Evolutionary conservation across 2,888 invertebrate species (phyloP).

Genomic region (Limnephilus marmoratus): DNA sequence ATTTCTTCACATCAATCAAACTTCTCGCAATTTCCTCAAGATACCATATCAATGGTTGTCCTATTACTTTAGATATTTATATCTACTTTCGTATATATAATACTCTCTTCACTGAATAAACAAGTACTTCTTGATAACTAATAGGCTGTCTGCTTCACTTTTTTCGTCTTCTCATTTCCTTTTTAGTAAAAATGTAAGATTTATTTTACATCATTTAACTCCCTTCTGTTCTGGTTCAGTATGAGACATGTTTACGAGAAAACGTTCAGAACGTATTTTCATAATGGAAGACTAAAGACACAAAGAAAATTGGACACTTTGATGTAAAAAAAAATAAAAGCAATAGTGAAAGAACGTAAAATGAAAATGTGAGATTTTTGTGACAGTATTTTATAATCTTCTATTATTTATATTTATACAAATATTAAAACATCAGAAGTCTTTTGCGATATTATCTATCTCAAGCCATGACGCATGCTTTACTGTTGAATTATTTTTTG

Average conservation of each 20-base stretch:
- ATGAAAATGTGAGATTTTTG: background rate
- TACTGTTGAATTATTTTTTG: too few relatives aligned
- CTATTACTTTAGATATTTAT: background rate
- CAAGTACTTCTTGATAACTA: background rate
- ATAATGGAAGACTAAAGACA: too few relatives aligned
- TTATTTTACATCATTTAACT: background rate
- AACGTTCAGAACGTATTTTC: background rate
- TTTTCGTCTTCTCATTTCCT: background rate
- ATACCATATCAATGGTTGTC: too few relatives aligned
- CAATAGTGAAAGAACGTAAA: background rate
- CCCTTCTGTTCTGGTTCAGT: background rate
- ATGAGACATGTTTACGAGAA: background rate
- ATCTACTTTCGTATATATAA: background rate
- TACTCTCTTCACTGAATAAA: background rate
- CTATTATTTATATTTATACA: background rate
- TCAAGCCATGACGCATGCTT: too few relatives aligned
- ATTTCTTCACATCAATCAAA: too few relatives aligned
- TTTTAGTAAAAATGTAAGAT: background rate
- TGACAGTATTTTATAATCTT: background rate
- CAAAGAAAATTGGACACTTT: background rate
- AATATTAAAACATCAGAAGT: background rate
- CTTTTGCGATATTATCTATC: too few relatives aligned
- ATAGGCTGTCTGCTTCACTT: background rate
- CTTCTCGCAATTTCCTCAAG: too few relatives aligned
- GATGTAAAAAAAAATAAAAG: background rate